These are phyloP conservation scores for Sitodiplosis mosellana DNA, from an alignment of 1,140 invertebrate species.

Conservation along the genomic window DNA sequence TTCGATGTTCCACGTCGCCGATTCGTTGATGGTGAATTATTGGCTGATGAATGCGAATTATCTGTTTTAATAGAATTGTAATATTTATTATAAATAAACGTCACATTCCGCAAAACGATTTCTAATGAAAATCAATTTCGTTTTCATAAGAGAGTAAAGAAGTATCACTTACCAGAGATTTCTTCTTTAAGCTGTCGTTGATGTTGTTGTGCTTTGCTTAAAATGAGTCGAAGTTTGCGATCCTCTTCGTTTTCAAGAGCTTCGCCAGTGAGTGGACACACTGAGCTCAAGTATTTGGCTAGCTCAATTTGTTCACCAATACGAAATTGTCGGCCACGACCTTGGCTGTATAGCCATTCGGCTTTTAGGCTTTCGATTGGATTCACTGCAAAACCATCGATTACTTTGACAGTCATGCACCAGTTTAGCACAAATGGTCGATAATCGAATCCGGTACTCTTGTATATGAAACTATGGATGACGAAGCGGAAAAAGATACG, in stretches of 20 bases:
- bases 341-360: slow-evolving; percentile 90
- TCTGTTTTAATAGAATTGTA: slow-evolving; percentile 7
- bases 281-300: slow-evolving; percentile 62
- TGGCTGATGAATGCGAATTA: slow-evolving; percentile 18
- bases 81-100: too few relatives aligned
- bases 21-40: slow-evolving; percentile 21
- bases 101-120: too few relatives aligned
- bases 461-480: slow-evolving; percentile 21
- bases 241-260: slow-evolving; percentile 67
- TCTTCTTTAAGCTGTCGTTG: slow-evolving; percentile 61
- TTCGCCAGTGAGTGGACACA: slow-evolving; percentile 55
- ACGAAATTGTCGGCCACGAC: slow-evolving; percentile 69
- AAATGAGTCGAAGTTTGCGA: slow-evolving; percentile 61
- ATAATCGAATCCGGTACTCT: slow-evolving; percentile 60
- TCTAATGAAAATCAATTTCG: too few relatives aligned
- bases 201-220: slow-evolving; percentile 79
- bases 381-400: slow-evolving; percentile 76
- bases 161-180: slow-evolving; percentile 13
- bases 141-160: background rate
- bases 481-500: background rate
- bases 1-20: slow-evolving; percentile 17
- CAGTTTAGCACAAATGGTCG: slow-evolving; percentile 84
- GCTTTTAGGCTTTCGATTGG: slow-evolving; percentile 84
- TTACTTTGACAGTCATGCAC: slow-evolving; percentile 69
- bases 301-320: slow-evolving; percentile 64